Base-by-base conservation (phyloP, 1,140 invertebrate genomes). In the Neodiprion lecontei region DNA sequence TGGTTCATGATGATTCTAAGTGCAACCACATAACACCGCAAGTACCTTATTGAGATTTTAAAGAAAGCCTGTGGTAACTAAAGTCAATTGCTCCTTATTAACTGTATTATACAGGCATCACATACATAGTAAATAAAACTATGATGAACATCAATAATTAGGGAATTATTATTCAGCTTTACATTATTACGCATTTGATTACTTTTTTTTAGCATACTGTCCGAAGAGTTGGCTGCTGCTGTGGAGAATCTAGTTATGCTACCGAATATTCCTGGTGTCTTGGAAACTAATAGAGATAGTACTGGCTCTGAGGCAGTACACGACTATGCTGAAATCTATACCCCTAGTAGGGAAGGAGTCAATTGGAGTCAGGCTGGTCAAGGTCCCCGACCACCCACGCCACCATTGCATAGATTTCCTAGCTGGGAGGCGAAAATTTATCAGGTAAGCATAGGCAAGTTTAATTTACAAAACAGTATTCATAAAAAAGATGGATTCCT, bases 361-460 rank as follows among this genome's bases (percentile, higher is more conserved):
- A 86, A 84, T 69, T 87, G 83, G 85, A 74, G 82, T 76, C 83
- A 84, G 77, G 75, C 83, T 88, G 73, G 89, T 86, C 78, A 84
- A 73, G 80, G 75, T 28, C 85, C 89, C 7, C 90, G 94, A 77
- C 95, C 96, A 1, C 96, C 96, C 0, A 97, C 96, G 0, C 96
- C 96, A 23, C 96, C 96, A 0, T 84, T 98, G 65, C 96, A 98
- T 83, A 90, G 94, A 80, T 96, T 96, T 84, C 95, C 95, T 2
- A 96, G 95, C 78, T 96, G 96, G 96, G 96, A 98, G 87, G 95
- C 96, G n/a, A 94, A 96, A 87, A 97, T 98, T 79, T 98, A 98
- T 86, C 94, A 95, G 89, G 93, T 94, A 82, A 5, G 23, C 10
- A 50, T 14, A 17, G 48, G 1, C 72, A 61, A 14, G 11, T 9